Conservation (phyloP, 2,888 invertebrate species). For the Hylaea fasciaria region DNA sequence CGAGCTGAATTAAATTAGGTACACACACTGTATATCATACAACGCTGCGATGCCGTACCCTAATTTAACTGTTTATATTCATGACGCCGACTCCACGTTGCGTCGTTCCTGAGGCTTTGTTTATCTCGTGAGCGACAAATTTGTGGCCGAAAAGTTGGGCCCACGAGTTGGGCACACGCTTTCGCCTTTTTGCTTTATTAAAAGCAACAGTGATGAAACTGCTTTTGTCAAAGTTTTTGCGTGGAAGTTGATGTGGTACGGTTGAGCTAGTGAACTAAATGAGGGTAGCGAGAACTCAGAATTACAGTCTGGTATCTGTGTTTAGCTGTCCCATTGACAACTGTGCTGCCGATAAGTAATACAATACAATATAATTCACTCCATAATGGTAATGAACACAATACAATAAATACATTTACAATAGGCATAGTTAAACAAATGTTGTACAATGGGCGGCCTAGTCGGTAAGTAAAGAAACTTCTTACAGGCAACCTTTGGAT, state of each 20-base stretch:
- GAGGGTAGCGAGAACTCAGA: neutral
- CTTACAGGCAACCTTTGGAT: too few relatives aligned
- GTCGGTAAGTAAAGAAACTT: too few relatives aligned
- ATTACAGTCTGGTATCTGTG: too few relatives aligned
- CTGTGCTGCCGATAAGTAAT: too few relatives aligned
- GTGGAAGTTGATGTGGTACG: neutral
- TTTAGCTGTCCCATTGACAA: too few relatives aligned
- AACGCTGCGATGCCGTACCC: constrained; percentile 53
- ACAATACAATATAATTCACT: too few relatives aligned
- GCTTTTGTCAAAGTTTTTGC: constrained; percentile 8
- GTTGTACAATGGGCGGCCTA: too few relatives aligned
- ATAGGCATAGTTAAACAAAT: too few relatives aligned
- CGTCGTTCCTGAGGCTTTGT: constrained; percentile 65
- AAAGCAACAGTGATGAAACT: constrained; percentile 28
- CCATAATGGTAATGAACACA: too few relatives aligned
- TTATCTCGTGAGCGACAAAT: constrained; percentile 74
- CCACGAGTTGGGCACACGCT: constrained; percentile 30
- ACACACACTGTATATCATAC: constrained; percentile 73
- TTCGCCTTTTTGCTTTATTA: constrained; percentile 32
- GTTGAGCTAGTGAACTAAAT: neutral
- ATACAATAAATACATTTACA: too few relatives aligned
- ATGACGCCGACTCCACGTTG: constrained; percentile 65
- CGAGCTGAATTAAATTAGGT: constrained; percentile 75
- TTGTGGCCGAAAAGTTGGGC: constrained; percentile 67
- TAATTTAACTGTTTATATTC: constrained; percentile 83